A percentile compares a stretch with the other conserved stretches of the same genome.
Conservation (phyloP, 2,888 invertebrate genomes). For the Ernsta delagoae region DNA sequence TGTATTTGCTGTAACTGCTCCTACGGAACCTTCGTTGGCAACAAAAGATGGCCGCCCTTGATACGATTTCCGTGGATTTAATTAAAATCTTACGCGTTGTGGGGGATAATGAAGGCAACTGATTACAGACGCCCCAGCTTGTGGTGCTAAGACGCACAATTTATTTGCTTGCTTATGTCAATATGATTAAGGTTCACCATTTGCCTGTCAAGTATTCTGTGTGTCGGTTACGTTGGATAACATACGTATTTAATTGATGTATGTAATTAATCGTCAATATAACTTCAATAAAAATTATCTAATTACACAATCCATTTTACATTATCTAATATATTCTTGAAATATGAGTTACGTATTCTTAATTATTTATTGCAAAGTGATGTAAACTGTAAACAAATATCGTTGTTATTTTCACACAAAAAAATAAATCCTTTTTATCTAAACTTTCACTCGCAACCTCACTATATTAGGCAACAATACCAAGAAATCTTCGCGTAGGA, state of each 20-base stretch:
- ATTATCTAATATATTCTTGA: too few species aligned
- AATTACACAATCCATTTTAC: background rate
- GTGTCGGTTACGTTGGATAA: too few species aligned
- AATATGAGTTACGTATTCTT: too few species aligned
- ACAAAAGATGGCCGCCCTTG: conserved; percentile 74
- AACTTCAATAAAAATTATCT: background rate
- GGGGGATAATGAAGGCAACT: conserved; percentile 68
- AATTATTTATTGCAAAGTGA: too few species aligned
- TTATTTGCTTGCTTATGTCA: conserved; percentile 57
- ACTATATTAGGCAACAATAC: conserved; percentile 53
- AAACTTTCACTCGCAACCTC: conserved; percentile 54
- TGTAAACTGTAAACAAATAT: background rate
- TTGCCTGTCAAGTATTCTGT: conserved; percentile 33
- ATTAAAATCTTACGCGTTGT: conserved; percentile 79
- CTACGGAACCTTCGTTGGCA: conserved; percentile 70
- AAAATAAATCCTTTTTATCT: conserved; percentile 41
- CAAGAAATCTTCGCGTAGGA: conserved; percentile 70
- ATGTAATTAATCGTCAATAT: background rate
- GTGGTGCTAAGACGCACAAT: conserved; percentile 58
- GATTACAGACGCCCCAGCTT: conserved; percentile 58
- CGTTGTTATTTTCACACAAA: background rate
- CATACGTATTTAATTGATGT: background rate
- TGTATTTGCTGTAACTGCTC: conserved; percentile 77
- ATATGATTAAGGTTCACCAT: conserved; percentile 39
- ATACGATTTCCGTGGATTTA: conserved; percentile 76